Evolutionary conservation across 1,140 invertebrate species (phyloP).

Genomic region (Lepidostoma basale): DNA sequence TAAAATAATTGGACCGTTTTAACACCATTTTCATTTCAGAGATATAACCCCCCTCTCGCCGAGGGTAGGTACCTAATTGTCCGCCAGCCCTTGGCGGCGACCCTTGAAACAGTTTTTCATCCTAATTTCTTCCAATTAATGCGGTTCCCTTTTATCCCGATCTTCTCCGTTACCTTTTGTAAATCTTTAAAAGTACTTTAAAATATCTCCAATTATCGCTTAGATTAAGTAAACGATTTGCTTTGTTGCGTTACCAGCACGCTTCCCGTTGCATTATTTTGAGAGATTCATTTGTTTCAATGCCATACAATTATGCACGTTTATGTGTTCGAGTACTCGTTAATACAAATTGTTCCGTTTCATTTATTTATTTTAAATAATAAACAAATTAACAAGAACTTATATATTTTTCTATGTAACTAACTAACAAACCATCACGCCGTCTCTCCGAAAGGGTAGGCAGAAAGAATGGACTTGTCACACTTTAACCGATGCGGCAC

Average conservation of each 20-base stretch:
- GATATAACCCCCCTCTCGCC: not conserved
- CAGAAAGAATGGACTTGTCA: too few relatives aligned
- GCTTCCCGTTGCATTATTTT: too few relatives aligned
- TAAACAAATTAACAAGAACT: too few relatives aligned
- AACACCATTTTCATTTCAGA: slow-evolving; percentile 24
- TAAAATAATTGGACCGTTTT: slow-evolving; percentile 1
- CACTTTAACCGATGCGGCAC: too few relatives aligned
- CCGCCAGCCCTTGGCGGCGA: not conserved
- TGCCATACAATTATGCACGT: too few relatives aligned
- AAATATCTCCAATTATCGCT: slow-evolving; percentile 28
- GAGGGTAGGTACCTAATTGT: slow-evolving; percentile 25
- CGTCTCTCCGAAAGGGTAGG: too few relatives aligned
- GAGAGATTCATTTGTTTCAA: too few relatives aligned
- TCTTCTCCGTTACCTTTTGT: slow-evolving; percentile 22
- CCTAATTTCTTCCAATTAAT: slow-evolving; percentile 34
- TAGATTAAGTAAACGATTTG: slow-evolving; percentile 23
- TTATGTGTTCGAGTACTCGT: too few relatives aligned
- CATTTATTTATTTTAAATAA: too few relatives aligned
- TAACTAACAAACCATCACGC: too few relatives aligned
- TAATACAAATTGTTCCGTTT: too few relatives aligned
- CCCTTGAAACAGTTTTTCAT: slow-evolving; percentile 19
- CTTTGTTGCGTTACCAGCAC: slow-evolving; percentile 5
- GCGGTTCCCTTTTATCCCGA: slow-evolving; percentile 16
- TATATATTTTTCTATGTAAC: too few relatives aligned
- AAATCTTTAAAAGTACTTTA: slow-evolving; percentile 24